These are phyloP conservation scores for Xiphophorus hellerii DNA, from an alignment of 2,113 vertebrate species.

Conservation along the genomic window DNA sequence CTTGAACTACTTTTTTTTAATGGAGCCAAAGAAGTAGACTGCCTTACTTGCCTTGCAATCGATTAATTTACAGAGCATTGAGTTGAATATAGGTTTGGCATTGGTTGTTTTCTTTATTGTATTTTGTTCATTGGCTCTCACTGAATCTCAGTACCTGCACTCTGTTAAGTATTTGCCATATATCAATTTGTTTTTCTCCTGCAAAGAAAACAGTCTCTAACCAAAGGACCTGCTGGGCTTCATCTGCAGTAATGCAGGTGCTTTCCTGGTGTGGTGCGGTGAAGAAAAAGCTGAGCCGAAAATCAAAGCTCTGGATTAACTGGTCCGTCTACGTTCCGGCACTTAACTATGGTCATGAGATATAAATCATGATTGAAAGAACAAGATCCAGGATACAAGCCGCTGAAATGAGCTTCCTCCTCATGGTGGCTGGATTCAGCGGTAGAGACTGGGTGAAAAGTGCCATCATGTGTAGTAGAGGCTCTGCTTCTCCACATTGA, in stretches of 20 bases:
- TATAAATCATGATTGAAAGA: background rate
- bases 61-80: background rate
- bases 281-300: background rate
- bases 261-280: background rate
- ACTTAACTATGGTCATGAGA: background rate
- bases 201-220: too few relatives aligned
- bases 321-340: background rate
- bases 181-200: too few relatives aligned
- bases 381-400: too few relatives aligned
- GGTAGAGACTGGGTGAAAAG: background rate
- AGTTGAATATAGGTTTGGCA: background rate
- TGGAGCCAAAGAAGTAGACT: background rate
- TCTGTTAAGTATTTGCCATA: too few relatives aligned
- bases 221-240: background rate
- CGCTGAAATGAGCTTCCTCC: too few relatives aligned
- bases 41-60: background rate
- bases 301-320: background rate
- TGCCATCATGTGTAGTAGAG: background rate
- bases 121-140: background rate
- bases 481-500: background rate
- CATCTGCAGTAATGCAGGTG: background rate
- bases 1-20: background rate
- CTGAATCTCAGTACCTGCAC: too few relatives aligned
- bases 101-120: background rate
- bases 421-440: too few relatives aligned